Evolutionary conservation across 2,113 vertebrate species (phyloP).

Genomic region (Oncorhynchus nerka): DNA sequence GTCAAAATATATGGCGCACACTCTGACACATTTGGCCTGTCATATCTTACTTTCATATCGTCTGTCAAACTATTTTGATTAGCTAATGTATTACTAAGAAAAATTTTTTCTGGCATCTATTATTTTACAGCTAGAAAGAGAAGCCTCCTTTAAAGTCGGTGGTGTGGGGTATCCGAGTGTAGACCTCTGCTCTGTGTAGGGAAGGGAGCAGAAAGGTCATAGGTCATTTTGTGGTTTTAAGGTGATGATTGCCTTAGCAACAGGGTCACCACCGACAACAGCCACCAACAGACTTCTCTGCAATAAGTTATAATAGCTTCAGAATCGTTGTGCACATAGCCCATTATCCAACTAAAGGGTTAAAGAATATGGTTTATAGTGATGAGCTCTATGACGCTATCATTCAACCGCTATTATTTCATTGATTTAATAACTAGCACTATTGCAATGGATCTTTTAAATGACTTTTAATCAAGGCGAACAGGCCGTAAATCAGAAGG

Average conservation of each 20-base stretch:
- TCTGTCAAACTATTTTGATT: neutral
- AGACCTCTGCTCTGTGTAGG: neutral
- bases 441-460: neutral
- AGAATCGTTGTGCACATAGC: too few species aligned
- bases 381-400: too few species aligned
- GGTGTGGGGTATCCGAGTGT: neutral
- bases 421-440: too few species aligned
- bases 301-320: too few species aligned
- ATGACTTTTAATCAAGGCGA: neutral
- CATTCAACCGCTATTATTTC: too few species aligned
- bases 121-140: conserved; percentile 1
- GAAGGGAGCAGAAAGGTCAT: neutral
- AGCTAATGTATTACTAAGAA: neutral
- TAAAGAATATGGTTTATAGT: too few species aligned
- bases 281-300: neutral
- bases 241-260: neutral
- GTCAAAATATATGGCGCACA: neutral
- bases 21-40: neutral
- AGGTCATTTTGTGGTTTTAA: neutral
- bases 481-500: neutral
- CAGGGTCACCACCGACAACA: neutral
- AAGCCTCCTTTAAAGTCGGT: neutral
- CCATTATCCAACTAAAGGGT: too few species aligned
- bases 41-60: neutral
- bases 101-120: neutral